Base-by-base conservation (phyloP, 2,797 vertebrate genomes). In the Characodon lateralis region DNA sequence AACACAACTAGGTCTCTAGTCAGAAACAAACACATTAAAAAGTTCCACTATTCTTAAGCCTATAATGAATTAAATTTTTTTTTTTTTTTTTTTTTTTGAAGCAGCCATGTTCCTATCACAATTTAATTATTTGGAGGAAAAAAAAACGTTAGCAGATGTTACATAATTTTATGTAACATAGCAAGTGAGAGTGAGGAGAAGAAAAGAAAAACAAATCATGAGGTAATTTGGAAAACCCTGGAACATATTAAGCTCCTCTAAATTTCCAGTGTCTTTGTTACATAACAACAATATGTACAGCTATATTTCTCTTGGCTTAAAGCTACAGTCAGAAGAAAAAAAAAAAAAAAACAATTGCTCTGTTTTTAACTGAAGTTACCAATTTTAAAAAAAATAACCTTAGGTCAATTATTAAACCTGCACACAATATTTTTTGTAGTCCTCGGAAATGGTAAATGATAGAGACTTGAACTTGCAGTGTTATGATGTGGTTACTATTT, bases 61-160 rank as follows among this genome's bases (percentile, higher is more conserved):
- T 50, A 12, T 50, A 14, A 50, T 50, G 10, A 50, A 50, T 50
- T 12, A 14, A 50, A 10, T 1, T 1, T 50, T 50, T 2, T 50
- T 50, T 50, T 48, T 48, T 50, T 50, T 48, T 48, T n/a, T n/a
- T n/a, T n/a, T n/a, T n/a, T n/a, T n/a, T n/a, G 46, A 50, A 50
- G 48, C 48, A 14, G 48, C 48, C 12, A 13, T 50, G 48, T 50
- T 9, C 46, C 10, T 2, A 48, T 48, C 2, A 14, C 12, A 50
- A 50, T 50, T 31, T 46, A 59, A 48, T 65, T 73, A 76, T 73
- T 26, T 71, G 51, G 58, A 79, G 58, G 14, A 7, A 46, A 65
- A 74, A 71, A 56, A 24, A 72, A 70, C 46, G 14, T 22, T 68
- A 87, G 85, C 72, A 76, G 86, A 85, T 85, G 86, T 90, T 82